phyloP scores from a whole-genome alignment of 2,888 invertebrate genomes.

The Zygogramma bicolorata region DNA sequence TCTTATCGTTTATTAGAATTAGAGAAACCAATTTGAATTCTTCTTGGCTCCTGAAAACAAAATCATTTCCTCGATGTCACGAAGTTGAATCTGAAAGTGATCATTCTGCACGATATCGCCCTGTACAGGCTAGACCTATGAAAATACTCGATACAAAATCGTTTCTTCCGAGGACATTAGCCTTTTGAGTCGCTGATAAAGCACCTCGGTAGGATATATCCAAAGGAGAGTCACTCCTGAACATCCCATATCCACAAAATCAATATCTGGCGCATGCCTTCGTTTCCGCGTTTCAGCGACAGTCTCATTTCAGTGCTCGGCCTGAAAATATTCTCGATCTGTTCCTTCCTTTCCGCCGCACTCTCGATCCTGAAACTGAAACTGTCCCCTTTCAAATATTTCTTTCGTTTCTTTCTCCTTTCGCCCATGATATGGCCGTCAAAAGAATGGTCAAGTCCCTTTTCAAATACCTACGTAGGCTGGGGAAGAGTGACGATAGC shows the following conservation, averaged over 20 bases:
- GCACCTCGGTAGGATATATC: not conserved
- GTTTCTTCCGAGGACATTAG: not conserved
- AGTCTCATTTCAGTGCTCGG: conserved; percentile 32
- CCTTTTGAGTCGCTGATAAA: not conserved
- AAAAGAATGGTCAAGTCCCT: conserved; percentile 38
- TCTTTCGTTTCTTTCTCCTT: not conserved
- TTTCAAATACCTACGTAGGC: conserved; percentile 36
- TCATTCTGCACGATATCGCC: no score
- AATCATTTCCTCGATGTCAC: no score
- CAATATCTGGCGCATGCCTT: conserved; percentile 37
- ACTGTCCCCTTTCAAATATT: no score
- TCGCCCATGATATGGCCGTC: conserved; percentile 27
- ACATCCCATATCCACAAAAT: conserved; percentile 15
- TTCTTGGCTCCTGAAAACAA: no score
- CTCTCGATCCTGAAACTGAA: not conserved
- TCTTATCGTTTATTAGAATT: no score
- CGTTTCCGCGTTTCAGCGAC: conserved; percentile 17
- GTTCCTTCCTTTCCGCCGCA: conserved; percentile 9
- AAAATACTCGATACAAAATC: no score
- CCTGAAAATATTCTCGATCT: conserved; percentile 29
- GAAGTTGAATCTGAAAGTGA: no score
- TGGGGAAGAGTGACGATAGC: conserved; percentile 34
- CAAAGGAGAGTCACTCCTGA: not conserved
- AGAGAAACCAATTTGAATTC: no score
- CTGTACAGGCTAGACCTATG: no score